Percentiles rank a stretch among this genome's conserved stretches.
These are phyloP conservation scores for Spodoptera picta DNA, from an alignment of 2,888 invertebrate species.

Conservation along the genomic window DNA sequence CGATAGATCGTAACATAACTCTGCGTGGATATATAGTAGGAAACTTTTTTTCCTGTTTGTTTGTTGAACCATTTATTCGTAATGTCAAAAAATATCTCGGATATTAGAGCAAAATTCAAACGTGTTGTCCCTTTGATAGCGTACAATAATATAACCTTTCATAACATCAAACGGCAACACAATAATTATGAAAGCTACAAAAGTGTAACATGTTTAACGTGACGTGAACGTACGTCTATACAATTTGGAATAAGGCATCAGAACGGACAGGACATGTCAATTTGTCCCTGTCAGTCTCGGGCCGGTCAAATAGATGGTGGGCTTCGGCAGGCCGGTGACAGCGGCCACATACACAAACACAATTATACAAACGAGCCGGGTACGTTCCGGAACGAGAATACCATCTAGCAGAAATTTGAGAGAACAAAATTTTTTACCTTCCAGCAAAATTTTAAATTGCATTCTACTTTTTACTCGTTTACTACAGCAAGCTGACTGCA, in stretches of 20 bases:
- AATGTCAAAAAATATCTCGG: neutral
- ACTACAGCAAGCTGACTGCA: conserved; percentile 17
- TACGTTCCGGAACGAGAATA: conserved; percentile 42
- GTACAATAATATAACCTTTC: conserved; percentile 29
- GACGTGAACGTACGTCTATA: conserved; percentile 48
- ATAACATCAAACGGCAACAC: conserved; percentile 37
- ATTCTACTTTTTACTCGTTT: conserved; percentile 43
- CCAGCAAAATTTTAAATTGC: conserved; percentile 38
- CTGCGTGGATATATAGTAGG: too few species aligned
- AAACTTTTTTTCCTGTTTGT: neutral
- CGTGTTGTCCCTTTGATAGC: conserved; percentile 18
- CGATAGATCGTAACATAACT: too few species aligned
- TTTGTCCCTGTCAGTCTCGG: conserved; percentile 70
- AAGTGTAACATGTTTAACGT: conserved; percentile 46
- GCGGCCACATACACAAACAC: conserved; percentile 58
- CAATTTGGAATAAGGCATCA: conserved; percentile 51
- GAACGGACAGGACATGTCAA: conserved; percentile 72
- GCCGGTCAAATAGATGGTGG: conserved; percentile 58
- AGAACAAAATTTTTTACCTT: conserved; percentile 33
- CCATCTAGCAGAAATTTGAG: conserved; percentile 33
- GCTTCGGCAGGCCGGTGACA: conserved; percentile 46
- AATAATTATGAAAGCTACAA: conserved; percentile 36
- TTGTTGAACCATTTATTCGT: neutral
- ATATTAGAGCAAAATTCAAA: conserved; percentile 21
- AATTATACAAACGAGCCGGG: conserved; percentile 63